Conservation (phyloP, 1,140 invertebrate genomes). For the Dermatophagoides farinae region DNA sequence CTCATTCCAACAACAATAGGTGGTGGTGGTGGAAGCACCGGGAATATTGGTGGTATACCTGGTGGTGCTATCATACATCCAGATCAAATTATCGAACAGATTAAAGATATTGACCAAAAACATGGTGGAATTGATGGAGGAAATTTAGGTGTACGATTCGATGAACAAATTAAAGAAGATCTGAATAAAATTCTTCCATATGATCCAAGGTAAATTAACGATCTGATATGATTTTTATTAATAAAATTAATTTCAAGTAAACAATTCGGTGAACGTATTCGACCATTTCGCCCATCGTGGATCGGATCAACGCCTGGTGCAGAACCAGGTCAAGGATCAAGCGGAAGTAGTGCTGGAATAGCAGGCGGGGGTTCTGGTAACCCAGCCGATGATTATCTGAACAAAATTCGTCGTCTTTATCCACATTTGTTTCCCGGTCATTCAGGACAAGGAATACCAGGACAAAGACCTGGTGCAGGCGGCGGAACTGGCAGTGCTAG, state of each 20-base stretch:
- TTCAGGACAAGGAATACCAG: background rate
- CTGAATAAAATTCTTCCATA: constrained; percentile 1
- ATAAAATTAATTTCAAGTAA: background rate
- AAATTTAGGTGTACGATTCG: background rate
- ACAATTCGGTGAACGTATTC: constrained; percentile 1
- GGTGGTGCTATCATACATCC: background rate
- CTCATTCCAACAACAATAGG: background rate
- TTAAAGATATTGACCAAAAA: background rate
- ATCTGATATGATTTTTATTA: background rate
- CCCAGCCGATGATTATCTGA: background rate
- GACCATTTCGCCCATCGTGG: background rate
- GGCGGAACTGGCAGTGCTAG: background rate
- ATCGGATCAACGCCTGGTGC: background rate
- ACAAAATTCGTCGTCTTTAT: constrained; percentile 3
- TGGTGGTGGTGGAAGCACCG: background rate
- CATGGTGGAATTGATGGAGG: background rate
- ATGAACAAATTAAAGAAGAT: constrained; percentile 7
- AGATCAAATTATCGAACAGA: background rate
- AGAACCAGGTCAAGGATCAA: background rate
- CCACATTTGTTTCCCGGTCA: background rate
- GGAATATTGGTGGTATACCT: too few species aligned
- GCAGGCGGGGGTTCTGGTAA: background rate
- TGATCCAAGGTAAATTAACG: constrained; percentile 5
- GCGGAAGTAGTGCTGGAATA: background rate
- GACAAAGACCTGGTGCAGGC: background rate